Evolutionary conservation across 2,888 invertebrate genomes (phyloP).

Genomic region (Ganaspis brasiliensis): DNA sequence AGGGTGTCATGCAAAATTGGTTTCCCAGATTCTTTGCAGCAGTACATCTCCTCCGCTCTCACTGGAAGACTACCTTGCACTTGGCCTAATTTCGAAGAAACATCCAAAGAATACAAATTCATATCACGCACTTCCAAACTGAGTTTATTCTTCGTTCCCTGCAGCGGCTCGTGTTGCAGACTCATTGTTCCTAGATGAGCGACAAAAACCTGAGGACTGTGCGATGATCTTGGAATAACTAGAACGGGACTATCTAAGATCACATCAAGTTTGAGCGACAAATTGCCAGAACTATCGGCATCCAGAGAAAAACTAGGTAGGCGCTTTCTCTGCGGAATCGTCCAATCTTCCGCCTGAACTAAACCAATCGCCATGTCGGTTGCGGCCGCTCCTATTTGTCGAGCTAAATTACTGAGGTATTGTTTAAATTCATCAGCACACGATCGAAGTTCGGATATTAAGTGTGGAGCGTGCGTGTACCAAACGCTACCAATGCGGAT

Average conservation of each 20-base stretch:
- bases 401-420: constrained; percentile 91
- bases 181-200: constrained; percentile 96
- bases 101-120: constrained; percentile 91
- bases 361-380: constrained; percentile 96
- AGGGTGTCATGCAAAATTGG: constrained; percentile 95
- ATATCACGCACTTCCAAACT: constrained; percentile 90
- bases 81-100: constrained; percentile 76
- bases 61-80: constrained; percentile 76
- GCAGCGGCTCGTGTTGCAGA: constrained; percentile 78
- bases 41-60: constrained; percentile 87
- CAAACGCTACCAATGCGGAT: constrained; percentile 84
- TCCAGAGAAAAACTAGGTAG: constrained; percentile 80
- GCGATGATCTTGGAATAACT: constrained; percentile 90
- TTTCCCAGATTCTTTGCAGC: constrained; percentile 87
- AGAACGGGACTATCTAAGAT: constrained; percentile 95
- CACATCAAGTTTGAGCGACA: constrained; percentile 85
- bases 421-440: constrained; percentile 96
- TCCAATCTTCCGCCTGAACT: constrained; percentile 86
- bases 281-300: constrained; percentile 71
- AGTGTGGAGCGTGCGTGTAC: constrained; percentile 95
- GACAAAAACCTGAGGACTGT: constrained; percentile 92
- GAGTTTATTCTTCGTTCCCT: constrained; percentile 72
- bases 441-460: constrained; percentile 92
- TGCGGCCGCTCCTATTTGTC: constrained; percentile 93
- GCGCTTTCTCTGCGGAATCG: constrained; percentile 81